These are phyloP conservation scores for Stegodyphus dumicola DNA, from an alignment of 1,140 invertebrate species.

Conservation along the genomic window DNA sequence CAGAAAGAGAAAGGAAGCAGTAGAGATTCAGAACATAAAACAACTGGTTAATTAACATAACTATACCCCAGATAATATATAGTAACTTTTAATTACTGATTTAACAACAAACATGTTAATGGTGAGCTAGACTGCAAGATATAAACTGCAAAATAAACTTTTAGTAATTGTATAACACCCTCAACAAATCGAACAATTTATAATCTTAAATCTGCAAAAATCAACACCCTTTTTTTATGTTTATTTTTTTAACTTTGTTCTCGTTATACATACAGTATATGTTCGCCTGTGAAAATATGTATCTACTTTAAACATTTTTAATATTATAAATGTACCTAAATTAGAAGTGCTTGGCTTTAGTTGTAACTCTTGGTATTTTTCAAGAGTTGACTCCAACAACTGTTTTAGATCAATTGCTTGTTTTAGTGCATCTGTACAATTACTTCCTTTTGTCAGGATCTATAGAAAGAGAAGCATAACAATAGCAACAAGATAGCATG, in stretches of 20 bases:
- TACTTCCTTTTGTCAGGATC: slow-evolving; percentile 53
- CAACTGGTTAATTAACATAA: no score
- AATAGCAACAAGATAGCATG: no score
- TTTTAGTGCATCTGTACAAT: slow-evolving; percentile 61
- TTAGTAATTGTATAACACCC: no score
- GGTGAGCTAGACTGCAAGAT: no score
- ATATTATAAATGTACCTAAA: neutral
- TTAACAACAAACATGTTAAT: no score
- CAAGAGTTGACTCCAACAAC: slow-evolving; percentile 34
- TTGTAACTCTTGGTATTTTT: slow-evolving; percentile 63
- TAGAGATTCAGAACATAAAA: no score
- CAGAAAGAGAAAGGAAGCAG: no score
- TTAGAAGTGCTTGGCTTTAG: slow-evolving; percentile 41
- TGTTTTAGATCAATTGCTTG: slow-evolving; percentile 65
- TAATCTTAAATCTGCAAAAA: no score
- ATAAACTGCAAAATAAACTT: no score
- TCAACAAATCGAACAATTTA: neutral
- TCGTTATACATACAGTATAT: neutral
- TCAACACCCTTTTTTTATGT: neutral
- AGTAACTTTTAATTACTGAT: no score
- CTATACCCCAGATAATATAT: no score
- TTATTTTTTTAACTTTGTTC: neutral
- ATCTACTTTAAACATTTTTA: neutral
- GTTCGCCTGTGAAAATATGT: neutral
- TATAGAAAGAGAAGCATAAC: slow-evolving; percentile 15